Conservation (phyloP, 2,797 vertebrate genomes). For the Scyliorhinus canicula region DNA sequence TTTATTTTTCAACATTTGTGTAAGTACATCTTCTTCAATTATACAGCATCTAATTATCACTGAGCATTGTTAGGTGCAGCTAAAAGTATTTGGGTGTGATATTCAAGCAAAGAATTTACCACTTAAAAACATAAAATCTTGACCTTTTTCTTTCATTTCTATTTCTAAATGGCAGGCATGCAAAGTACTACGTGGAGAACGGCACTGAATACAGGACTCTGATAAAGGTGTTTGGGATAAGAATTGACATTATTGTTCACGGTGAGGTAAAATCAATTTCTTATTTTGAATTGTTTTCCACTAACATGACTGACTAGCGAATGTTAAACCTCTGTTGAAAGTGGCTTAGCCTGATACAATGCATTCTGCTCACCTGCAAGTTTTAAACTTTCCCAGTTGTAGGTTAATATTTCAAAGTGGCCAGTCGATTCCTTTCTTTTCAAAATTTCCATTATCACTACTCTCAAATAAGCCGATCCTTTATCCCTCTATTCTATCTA, state of each 20-base stretch:
- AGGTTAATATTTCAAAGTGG: neutral
- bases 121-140: neutral
- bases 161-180: conserved; percentile 61
- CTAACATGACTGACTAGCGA: neutral
- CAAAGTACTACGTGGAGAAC: conserved; percentile 72
- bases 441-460: neutral
- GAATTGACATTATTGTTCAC: conserved; percentile 81
- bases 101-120: neutral
- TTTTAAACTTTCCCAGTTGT: neutral
- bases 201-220: conserved; percentile 67
- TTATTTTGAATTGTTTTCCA: neutral
- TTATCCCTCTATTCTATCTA: neutral
- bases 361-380: neutral
- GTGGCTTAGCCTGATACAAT: neutral
- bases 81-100: neutral
- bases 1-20: neutral
- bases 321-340: neutral
- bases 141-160: neutral
- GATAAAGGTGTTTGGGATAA: conserved; percentile 79
- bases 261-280: conserved; percentile 64
- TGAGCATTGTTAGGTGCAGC: neutral
- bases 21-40: neutral
- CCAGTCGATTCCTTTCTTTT: neutral
- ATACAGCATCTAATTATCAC: neutral
- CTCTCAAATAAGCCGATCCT: neutral